Base-by-base conservation (phyloP, 2,888 invertebrate genomes). In the Brenthis ino region DNA sequence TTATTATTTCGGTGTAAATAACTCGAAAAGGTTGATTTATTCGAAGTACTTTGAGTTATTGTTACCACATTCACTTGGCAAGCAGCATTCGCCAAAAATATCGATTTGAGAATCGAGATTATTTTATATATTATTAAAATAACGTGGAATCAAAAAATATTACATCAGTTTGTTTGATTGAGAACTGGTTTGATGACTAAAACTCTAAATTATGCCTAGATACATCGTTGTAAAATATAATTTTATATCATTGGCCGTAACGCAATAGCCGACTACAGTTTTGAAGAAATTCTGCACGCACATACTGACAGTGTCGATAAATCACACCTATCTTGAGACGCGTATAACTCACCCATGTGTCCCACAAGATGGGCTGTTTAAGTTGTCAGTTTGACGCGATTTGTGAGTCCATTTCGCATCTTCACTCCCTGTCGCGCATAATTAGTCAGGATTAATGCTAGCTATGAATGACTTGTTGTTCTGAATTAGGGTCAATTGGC, bases 361-460 rank as follows among this genome's bases (percentile, higher is more conserved):
- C 91, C 80, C 87, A 77, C 83, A 82, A 83, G 91, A 90, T 89
- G 88, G 89, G 85, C 86, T 88, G 90, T 91, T 91, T 87, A 87
- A 86, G 81, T 87, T 90, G 92, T 92, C 92, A 89, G 83, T 86
- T 86, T 76, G 86, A 85, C 85, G 85, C 86, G 86, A 93, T 93
- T 93, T 92, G 92, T 91, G 90, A 82, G 82, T 82, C 85, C 88
- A 89, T 91, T 88, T 89, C 89, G 86, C 87, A 89, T 89, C 89
- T 89, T 88, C 86, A 86, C 89, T 85, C 89, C 85, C 80, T 85
- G 87, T 86, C 88, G 89, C 89, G 88, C 87, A 88, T 91, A 91
- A 93, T 92, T 92, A 92, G 90, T 86, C 81, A 85, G 87, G 87
- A 91, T 92, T 92, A 92, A 91, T 91, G 37, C 33, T 80, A 83